Evolutionary conservation across 2,797 vertebrate species (phyloP).

Genomic region (Centropyge bicolor): DNA sequence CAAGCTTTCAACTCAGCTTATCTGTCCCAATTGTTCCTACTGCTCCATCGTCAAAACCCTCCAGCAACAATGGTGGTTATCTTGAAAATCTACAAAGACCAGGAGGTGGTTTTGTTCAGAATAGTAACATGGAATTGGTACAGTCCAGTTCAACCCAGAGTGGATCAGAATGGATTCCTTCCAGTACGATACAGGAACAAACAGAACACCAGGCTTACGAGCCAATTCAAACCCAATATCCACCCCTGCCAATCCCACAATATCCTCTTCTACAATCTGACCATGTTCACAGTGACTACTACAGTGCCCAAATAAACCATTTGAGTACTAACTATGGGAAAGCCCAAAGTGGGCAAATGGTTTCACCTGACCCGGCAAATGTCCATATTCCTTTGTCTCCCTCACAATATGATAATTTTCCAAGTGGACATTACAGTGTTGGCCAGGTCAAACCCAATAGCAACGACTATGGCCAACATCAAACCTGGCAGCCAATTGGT

Average conservation of each 20-base stretch:
- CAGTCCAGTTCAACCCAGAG: background rate
- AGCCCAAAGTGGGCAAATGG: background rate
- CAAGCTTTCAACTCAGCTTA: slow-evolving; percentile 25
- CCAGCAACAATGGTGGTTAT: background rate
- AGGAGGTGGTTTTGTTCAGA: background rate
- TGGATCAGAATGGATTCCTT: background rate
- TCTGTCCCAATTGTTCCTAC: background rate
- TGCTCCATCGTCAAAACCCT: background rate
- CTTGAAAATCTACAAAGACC: background rate
- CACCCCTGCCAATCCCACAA: background rate
- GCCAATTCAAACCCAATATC: background rate
- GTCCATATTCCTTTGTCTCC: background rate
- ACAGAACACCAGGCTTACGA: background rate
- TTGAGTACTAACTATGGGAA: background rate
- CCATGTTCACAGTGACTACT: background rate
- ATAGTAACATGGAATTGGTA: background rate
- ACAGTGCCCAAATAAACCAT: background rate
- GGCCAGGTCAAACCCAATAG: background rate
- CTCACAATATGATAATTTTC: background rate
- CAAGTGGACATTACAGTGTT: background rate
- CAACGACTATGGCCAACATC: background rate
- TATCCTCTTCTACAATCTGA: background rate
- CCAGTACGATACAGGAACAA: background rate
- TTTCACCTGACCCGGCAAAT: background rate
- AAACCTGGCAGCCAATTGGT: background rate